phyloP scores from a whole-genome alignment of 2,888 invertebrate species.

The Drosophila sordidula region DNA sequence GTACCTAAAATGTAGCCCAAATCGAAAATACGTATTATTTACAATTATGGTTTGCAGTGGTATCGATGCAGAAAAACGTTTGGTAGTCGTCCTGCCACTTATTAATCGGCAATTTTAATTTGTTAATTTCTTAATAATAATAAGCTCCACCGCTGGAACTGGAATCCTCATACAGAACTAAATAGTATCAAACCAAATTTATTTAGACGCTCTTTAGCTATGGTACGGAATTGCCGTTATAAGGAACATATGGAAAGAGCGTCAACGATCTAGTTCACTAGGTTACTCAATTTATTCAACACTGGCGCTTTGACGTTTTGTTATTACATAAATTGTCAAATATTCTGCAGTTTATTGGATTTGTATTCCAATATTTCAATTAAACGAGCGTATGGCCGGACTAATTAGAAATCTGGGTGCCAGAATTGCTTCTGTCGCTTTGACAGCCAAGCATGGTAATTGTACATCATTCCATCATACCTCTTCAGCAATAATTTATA shows the following conservation, averaged over 20 bases:
- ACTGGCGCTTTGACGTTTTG: slow-evolving; percentile 62
- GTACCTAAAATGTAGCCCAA: too few species aligned
- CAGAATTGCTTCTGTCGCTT: slow-evolving; percentile 72
- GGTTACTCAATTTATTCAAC: slow-evolving; percentile 21
- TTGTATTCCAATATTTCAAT: slow-evolving; percentile 40
- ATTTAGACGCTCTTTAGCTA: too few species aligned
- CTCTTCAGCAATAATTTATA: slow-evolving; percentile 4
- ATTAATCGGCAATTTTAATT: too few species aligned
- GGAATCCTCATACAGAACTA: too few species aligned
- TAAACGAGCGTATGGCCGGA: slow-evolving; percentile 80
- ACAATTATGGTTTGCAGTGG: too few species aligned
- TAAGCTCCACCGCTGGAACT: too few species aligned
- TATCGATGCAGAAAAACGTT: too few species aligned
- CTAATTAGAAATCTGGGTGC: slow-evolving; percentile 82
- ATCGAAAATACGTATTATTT: too few species aligned
- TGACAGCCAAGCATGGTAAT: slow-evolving; percentile 80
- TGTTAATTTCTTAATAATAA: too few species aligned
- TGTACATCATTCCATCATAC: slow-evolving; percentile 1
- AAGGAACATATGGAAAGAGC: not conserved
- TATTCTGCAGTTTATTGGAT: slow-evolving; percentile 54
- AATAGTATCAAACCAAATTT: too few species aligned
- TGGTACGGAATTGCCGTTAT: too few species aligned
- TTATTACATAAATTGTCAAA: slow-evolving; percentile 75
- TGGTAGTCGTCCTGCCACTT: too few species aligned
- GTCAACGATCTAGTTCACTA: slow-evolving; percentile 28